Evolutionary conservation across 2,113 vertebrate genomes (phyloP).

Genomic region (Poicephalus meyeri): DNA sequence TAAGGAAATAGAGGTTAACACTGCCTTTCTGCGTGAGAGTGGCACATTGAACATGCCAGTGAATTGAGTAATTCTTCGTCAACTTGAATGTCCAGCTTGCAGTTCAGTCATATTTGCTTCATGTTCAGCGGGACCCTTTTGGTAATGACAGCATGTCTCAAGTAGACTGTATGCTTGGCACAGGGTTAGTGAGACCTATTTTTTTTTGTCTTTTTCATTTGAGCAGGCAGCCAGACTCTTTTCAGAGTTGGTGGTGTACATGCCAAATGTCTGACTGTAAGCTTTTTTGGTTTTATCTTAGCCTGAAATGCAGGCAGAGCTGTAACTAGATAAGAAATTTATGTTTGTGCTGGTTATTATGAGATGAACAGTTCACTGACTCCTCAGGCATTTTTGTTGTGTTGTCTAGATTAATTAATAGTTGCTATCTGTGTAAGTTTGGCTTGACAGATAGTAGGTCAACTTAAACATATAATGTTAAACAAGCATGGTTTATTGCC

Average conservation of each 20-base stretch:
- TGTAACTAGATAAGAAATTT: background rate
- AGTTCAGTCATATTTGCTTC: background rate
- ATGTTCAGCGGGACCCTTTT: background rate
- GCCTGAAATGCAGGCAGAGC: background rate
- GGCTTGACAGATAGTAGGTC: background rate
- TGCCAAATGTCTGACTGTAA: background rate
- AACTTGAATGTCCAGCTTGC: background rate
- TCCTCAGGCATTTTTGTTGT: background rate
- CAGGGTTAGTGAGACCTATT: background rate
- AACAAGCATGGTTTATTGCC: background rate
- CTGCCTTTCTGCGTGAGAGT: background rate
- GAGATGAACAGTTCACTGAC: background rate
- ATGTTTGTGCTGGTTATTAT: background rate
- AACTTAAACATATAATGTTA: rapidly evolving
- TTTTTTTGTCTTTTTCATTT: background rate
- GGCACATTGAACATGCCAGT: rapidly evolving
- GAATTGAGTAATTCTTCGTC: background rate
- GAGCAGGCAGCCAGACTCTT: rapidly evolving
- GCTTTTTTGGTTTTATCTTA: background rate
- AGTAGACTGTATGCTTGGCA: background rate
- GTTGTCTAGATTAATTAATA: background rate
- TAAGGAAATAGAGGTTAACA: background rate
- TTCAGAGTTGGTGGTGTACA: background rate
- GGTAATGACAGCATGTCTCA: background rate
- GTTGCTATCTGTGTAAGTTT: background rate